Percentiles rank a stretch among this genome's conserved stretches.
phyloP scores from a whole-genome alignment of 2,888 invertebrate genomes.

The Tetranychus truncatus region DNA sequence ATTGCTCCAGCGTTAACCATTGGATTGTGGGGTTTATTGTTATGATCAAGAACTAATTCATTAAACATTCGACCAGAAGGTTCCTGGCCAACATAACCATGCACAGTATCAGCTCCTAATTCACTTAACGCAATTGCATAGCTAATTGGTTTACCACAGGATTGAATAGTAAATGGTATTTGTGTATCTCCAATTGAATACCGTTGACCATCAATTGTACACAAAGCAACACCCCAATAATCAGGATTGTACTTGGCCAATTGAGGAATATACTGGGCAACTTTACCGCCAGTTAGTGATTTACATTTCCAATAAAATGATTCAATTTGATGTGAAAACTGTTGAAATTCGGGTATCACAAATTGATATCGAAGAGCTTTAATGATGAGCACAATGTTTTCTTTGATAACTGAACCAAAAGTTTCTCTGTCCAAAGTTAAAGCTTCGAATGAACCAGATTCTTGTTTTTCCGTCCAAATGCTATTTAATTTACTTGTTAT shows the following conservation, averaged over 20 bases:
- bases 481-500: slow-evolving; percentile 63
- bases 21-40: slow-evolving; percentile 92
- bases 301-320: slow-evolving; percentile 84
- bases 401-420: slow-evolving; percentile 61
- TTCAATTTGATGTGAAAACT: slow-evolving; percentile 74
- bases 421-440: slow-evolving; percentile 61
- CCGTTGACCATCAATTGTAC: slow-evolving; percentile 83
- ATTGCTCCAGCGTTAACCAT: slow-evolving; percentile 99
- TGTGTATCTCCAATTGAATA: slow-evolving; percentile 66
- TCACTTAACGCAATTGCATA: slow-evolving; percentile 86
- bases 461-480: slow-evolving; percentile 50
- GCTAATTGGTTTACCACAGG: slow-evolving; percentile 75
- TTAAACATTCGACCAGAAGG: slow-evolving; percentile 92
- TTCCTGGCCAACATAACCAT: slow-evolving; percentile 86
- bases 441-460: slow-evolving; percentile 52
- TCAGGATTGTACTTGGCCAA: slow-evolving; percentile 69
- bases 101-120: slow-evolving; percentile 72
- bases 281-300: slow-evolving; percentile 61
- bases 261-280: slow-evolving; percentile 91
- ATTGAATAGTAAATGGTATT: slow-evolving; percentile 82
- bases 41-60: slow-evolving; percentile 76
- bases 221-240: slow-evolving; percentile 83
- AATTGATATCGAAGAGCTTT: slow-evolving; percentile 82
- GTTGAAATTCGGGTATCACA: slow-evolving; percentile 78
- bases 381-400: slow-evolving; percentile 74